These are phyloP conservation scores for Megalurothrips usitatus DNA, from an alignment of 2,888 invertebrate genomes.

Conservation along the genomic window DNA sequence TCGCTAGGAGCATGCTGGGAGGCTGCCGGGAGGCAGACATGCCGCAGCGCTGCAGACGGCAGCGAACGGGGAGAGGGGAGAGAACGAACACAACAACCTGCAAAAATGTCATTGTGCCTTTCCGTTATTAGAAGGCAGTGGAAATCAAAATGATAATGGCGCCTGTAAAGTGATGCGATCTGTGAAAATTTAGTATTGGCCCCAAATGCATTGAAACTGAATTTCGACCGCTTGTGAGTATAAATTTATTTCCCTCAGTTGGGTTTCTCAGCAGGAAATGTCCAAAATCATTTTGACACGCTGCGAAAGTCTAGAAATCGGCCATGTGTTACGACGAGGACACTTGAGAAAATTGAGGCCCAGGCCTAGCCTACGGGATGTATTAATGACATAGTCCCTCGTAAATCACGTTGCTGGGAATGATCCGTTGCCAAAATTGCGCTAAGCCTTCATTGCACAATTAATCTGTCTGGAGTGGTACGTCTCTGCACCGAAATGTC, in stretches of 20 bases:
- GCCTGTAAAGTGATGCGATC: conserved; percentile 26
- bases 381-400: conserved; percentile 26
- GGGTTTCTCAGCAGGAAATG: neutral
- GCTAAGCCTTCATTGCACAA: neutral
- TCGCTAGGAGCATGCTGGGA: no score
- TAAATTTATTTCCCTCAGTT: neutral
- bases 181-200: conserved; percentile 21
- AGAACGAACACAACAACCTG: neutral
- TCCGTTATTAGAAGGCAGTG: conserved; percentile 10
- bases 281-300: neutral
- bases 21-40: no score
- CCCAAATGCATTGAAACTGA: neutral
- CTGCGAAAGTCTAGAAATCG: neutral
- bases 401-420: conserved; percentile 12
- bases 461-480: neutral
- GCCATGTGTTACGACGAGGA: conserved; percentile 3
- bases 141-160: conserved; percentile 26
- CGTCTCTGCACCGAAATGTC: no score
- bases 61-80: no score
- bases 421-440: neutral
- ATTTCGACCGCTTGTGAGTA: neutral
- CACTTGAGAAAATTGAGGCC: conserved; percentile 22
- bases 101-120: conserved; percentile 11
- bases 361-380: conserved; percentile 1
- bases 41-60: neutral